Percentiles rank a stretch among this genome's conserved stretches.
phyloP scores from a whole-genome alignment of 2,113 vertebrate genomes.

The Hippoglossus stenolepis region DNA sequence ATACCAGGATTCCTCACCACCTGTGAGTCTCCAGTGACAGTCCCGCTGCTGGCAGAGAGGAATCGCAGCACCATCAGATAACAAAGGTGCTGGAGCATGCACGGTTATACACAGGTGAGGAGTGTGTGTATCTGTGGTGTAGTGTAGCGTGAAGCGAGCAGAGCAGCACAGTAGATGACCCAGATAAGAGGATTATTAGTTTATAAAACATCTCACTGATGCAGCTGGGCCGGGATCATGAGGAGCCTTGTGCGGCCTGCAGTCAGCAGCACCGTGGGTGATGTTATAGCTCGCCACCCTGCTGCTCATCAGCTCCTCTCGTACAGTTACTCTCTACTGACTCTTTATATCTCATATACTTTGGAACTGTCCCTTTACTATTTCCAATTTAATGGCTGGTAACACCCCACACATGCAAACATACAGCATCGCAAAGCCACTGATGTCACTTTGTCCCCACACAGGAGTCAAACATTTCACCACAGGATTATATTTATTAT shows the following conservation, averaged over 20 bases:
- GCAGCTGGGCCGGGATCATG: constrained; percentile 71
- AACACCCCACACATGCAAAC: no score
- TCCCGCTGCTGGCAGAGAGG: constrained; percentile 47
- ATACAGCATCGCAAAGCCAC: no score
- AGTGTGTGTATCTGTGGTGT: constrained; percentile 66
- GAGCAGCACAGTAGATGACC: constrained; percentile 63
- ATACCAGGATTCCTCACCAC: constrained; percentile 15
- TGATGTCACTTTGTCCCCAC: no score
- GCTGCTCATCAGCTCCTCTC: background rate
- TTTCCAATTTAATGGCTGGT: no score
- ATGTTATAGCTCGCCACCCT: no score
- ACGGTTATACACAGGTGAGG: constrained; percentile 59
- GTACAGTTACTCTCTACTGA: background rate
- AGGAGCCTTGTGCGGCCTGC: constrained; percentile 26
- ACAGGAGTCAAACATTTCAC: no score
- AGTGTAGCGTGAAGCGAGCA: constrained; percentile 65
- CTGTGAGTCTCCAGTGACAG: constrained; percentile 43
- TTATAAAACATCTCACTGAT: constrained; percentile 79
- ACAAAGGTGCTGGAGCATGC: constrained; percentile 59
- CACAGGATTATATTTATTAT: no score
- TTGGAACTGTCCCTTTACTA: background rate
- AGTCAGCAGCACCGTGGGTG: constrained; percentile 26
- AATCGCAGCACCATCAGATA: constrained; percentile 66
- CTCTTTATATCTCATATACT: background rate
- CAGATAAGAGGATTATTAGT: constrained; percentile 79